Conservation (phyloP, 92 coral and sea anemone genomes). For the Umimayanthus kanabou region DNA sequence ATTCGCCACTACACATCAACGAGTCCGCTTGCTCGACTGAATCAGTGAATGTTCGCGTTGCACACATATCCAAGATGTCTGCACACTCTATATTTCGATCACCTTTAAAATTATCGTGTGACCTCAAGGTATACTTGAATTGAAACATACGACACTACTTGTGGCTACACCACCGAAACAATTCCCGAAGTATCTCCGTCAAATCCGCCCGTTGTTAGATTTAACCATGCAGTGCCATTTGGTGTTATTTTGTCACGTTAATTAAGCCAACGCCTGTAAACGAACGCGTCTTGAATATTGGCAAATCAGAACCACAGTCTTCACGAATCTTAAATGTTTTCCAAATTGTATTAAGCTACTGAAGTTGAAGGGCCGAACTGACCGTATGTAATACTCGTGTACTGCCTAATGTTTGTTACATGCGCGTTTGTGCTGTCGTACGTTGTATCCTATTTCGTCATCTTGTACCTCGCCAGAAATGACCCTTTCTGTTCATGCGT, state of each 20-base stretch:
- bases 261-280: background rate
- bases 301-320: too few relatives aligned
- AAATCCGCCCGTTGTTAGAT: background rate
- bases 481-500: background rate
- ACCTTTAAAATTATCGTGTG: background rate
- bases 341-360: background rate
- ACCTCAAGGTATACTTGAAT: background rate
- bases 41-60: background rate
- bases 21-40: background rate
- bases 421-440: background rate
- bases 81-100: background rate
- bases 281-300: background rate
- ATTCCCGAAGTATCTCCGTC: slow-evolving; percentile 4
- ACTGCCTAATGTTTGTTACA: background rate
- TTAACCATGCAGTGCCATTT: background rate
- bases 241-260: slow-evolving; percentile 6
- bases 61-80: background rate
- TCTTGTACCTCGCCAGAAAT: slow-evolving; percentile 1
- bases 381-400: background rate
- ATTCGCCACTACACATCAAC: background rate
- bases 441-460: slow-evolving; percentile 1
- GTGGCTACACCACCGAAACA: background rate
- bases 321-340: background rate
- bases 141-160: background rate
- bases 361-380: background rate